Percentiles rank a stretch among this genome's conserved stretches.
Conservation (phyloP, 2,113 vertebrate species). For the Ariopsis seemanni region DNA sequence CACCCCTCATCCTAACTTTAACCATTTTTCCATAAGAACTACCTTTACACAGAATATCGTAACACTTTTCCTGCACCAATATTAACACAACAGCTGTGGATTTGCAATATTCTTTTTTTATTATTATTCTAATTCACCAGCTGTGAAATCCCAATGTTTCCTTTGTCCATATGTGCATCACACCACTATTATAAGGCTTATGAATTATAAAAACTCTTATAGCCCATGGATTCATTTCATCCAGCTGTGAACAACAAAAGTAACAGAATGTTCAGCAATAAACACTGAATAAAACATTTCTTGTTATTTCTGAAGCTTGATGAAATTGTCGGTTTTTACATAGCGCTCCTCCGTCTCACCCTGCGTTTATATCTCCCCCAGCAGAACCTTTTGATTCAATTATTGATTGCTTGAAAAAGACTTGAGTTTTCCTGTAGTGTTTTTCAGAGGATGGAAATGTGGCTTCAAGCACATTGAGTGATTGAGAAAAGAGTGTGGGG, state of each 20-base stretch:
- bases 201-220: slow-evolving; percentile 38
- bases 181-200: slow-evolving; percentile 5
- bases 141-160: background rate
- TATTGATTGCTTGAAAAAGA: slow-evolving; percentile 53
- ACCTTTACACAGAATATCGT: too few species aligned
- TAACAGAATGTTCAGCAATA: slow-evolving; percentile 7
- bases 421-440: slow-evolving; percentile 3
- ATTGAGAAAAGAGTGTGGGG: slow-evolving; percentile 24
- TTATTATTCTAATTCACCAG: background rate
- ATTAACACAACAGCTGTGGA: slow-evolving; percentile 5
- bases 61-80: background rate
- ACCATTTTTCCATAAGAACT: background rate
- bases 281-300: slow-evolving; percentile 40
- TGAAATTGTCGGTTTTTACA: slow-evolving; percentile 37
- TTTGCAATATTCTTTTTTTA: background rate
- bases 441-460: slow-evolving; percentile 40
- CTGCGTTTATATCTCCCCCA: slow-evolving; percentile 50
- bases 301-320: slow-evolving; percentile 37
- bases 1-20: background rate
- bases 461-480: slow-evolving; percentile 46
- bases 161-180: slow-evolving; percentile 18
- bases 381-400: slow-evolving; percentile 54
- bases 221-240: slow-evolving; percentile 50
- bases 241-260: slow-evolving; percentile 33
- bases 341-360: slow-evolving; percentile 14